A percentile compares a stretch with the other conserved stretches of the same genome.
These are phyloP conservation scores for Podarcis raffonei DNA, from an alignment of 2,113 vertebrate species.

Conservation along the genomic window DNA sequence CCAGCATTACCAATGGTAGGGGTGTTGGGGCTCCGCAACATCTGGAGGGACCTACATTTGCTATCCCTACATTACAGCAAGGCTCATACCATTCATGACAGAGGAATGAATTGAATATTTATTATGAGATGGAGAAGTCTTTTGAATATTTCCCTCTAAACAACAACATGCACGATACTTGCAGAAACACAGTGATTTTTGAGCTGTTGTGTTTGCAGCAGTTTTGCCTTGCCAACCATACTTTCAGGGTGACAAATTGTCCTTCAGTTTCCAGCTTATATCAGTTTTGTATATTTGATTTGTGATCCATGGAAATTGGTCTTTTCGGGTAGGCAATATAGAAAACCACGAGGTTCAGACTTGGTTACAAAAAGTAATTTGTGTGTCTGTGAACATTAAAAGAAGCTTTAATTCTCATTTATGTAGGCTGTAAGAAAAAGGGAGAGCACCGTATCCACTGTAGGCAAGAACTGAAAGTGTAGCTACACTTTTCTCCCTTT, in stretches of 20 bases:
- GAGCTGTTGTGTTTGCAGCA: neutral
- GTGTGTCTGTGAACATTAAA: neutral
- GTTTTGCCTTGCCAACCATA: neutral
- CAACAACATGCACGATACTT: neutral
- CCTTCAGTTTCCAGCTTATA: neutral
- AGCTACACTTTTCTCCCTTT: neutral
- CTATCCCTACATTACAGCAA: neutral
- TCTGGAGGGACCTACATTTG: too few species aligned
- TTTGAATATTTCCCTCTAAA: neutral
- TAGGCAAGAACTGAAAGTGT: neutral
- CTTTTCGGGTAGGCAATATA: neutral
- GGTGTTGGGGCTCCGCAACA: too few species aligned
- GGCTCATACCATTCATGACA: neutral
- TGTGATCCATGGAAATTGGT: neutral
- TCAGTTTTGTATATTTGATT: neutral
- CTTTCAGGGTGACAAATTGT: neutral
- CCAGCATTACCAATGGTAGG: too few species aligned
- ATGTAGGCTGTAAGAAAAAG: neutral
- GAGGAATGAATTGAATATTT: neutral
- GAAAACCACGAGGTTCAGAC: neutral
- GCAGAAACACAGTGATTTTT: neutral
- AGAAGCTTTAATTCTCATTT: neutral
- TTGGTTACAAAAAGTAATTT: neutral
- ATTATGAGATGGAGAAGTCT: neutral
- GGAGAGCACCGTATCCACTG: neutral